phyloP scores from a whole-genome alignment of 2,888 invertebrate species.

The Leptopilina myrica region DNA sequence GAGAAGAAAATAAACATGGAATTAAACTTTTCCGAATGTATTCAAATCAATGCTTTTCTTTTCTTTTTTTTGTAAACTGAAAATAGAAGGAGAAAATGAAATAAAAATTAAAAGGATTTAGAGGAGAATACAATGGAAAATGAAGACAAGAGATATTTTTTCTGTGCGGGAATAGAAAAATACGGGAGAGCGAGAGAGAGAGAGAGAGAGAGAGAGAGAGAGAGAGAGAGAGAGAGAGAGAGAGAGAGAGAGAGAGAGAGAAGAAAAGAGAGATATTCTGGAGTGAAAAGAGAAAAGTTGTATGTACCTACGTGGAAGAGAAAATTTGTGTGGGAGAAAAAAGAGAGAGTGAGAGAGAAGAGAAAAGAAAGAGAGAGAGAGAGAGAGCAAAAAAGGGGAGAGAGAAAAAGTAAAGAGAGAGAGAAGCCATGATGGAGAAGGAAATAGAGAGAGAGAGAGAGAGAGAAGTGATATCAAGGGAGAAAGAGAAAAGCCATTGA shows the following conservation, averaged over 20 bases:
- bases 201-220: not conserved
- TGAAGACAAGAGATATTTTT: not conserved
- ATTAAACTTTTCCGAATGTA: no score
- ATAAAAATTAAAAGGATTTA: not conserved
- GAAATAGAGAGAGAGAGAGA: not conserved
- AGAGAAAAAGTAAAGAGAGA: not conserved
- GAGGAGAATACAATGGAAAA: not conserved
- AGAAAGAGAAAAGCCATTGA: not conserved
- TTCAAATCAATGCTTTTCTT: no score
- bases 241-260: not conserved
- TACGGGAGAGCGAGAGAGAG: not conserved
- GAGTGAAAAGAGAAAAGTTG: not conserved
- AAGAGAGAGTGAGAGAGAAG: constrained; percentile 2
- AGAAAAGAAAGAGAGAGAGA: constrained; percentile 7
- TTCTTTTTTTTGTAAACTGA: not conserved
- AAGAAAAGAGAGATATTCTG: not conserved
- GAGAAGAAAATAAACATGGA: not conserved
- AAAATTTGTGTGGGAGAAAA: not conserved
- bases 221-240: not conserved
- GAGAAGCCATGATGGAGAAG: not conserved
- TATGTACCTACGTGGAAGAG: not conserved
- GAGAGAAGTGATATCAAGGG: constrained; percentile 21
- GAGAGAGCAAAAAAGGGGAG: not conserved
- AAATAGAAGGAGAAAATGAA: not conserved
- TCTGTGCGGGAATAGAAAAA: not conserved